These are phyloP conservation scores for Alces alces DNA, from an alignment of 2,113 vertebrate genomes.

Conservation along the genomic window DNA sequence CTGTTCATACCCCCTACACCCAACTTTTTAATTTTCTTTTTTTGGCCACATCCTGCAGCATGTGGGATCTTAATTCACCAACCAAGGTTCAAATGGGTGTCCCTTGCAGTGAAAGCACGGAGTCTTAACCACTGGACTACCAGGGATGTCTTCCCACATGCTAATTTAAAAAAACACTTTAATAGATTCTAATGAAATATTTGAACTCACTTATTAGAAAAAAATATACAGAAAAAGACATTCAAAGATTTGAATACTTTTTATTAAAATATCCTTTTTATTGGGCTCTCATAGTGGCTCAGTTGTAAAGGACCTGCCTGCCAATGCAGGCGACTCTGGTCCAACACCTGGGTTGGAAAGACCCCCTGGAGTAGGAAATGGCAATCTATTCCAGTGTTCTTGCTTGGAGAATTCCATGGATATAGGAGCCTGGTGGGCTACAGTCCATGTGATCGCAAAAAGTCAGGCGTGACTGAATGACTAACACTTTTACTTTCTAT, in stretches of 20 bases:
- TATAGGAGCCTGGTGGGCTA: no score
- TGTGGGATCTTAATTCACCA: not conserved
- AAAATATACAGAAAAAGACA: not conserved
- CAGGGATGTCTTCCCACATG: not conserved
- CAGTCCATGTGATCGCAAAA: no score
- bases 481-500: not conserved
- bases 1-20: not conserved
- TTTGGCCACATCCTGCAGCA: not conserved
- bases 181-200: not conserved
- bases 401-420: no score
- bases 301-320: no score
- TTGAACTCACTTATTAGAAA: not conserved
- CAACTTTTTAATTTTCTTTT: not conserved
- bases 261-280: not conserved
- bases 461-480: no score
- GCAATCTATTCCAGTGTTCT: no score
- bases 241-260: not conserved
- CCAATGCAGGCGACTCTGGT: no score
- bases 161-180: not conserved
- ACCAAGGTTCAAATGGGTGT: not conserved
- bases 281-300: no score
- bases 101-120: not conserved
- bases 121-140: not conserved
- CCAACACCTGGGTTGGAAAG: no score
- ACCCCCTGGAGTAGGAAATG: no score